These are phyloP conservation scores for Cinclus mexicanus DNA, from an alignment of 2,113 vertebrate species.

Conservation along the genomic window DNA sequence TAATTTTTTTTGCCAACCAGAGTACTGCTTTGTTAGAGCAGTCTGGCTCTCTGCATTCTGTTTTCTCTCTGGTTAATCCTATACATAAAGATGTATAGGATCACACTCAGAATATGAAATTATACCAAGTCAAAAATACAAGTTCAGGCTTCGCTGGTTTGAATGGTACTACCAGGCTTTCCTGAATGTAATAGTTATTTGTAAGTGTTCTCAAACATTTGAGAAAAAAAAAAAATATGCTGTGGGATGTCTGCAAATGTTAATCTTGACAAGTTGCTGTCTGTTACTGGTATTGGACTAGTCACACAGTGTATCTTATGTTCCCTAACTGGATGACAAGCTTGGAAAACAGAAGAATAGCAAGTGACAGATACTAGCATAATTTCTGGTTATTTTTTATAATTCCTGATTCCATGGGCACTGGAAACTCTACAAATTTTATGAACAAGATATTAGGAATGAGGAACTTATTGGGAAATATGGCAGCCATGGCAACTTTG, in stretches of 20 bases:
- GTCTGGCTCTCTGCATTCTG: neutral
- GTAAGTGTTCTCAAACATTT: constrained; percentile 52
- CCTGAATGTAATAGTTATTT: constrained; percentile 50
- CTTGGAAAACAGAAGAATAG: constrained; percentile 67
- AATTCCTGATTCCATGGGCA: constrained; percentile 37
- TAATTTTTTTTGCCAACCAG: neutral
- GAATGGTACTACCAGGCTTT: constrained; percentile 12
- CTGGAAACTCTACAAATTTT: neutral
- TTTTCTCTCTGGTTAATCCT: neutral
- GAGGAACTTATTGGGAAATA: neutral
- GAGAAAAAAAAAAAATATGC: neutral
- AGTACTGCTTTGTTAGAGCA: neutral
- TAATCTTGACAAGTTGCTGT: constrained; percentile 67
- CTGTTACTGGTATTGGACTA: constrained; percentile 66
- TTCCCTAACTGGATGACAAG: constrained; percentile 61
- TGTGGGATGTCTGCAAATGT: constrained; percentile 68
- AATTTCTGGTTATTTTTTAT: constrained; percentile 58
- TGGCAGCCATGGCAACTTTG: neutral
- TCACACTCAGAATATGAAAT: neutral
- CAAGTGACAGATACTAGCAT: constrained; percentile 57
- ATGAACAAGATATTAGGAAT: constrained; percentile 10
- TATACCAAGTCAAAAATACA: neutral
- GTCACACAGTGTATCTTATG: constrained; percentile 49
- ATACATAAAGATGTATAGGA: neutral
- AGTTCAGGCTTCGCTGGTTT: neutral